Base-by-base conservation (phyloP, 2,888 invertebrate species). In the Scaptomyza polygonia region DNA sequence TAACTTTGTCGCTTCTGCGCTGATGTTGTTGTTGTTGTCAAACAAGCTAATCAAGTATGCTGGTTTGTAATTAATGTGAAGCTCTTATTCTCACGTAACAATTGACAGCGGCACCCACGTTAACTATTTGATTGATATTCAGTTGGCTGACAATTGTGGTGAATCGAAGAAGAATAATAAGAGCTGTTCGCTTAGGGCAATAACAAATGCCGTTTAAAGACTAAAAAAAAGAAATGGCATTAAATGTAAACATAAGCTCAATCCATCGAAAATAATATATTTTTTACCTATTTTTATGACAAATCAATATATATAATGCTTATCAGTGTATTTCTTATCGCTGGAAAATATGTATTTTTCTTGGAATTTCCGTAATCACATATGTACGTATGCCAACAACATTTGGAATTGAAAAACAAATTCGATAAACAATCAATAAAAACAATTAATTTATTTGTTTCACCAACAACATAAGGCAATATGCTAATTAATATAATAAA, bases 301-400 rank as follows among this genome's bases (percentile, higher is more conserved):
- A 48, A n/a, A 8, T 32, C 8, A 4, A 3, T 30, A 12, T 3
- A 34, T 36, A 16, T 30, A n/a, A n/a, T 18, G 21, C 63, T 69
- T 72, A 66, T 70, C 55, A 63, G 44, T 49, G 44, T 16, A 57
- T 30, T 32, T 54, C 53, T 56, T 76, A 74, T 69, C 70, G 36
- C 16, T 16, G 47, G 27, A 45, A 34, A 40, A 39, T 55, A 21
- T 21, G 25, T 11, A 30, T 39, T 16, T 18, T 63, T 30, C 14
- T 18, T 27, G 34, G 39, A 32, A 56, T 44, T 11, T n/a, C 27
- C 27, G 30, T 36, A 47, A 27, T 52, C 45, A 56, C 27, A 62
- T 45, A 39, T 4, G n/a, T n/a, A n/a, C 8, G 49, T 34, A 47
- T 47, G 51, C n/a, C 44, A 51, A 29, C 47, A 47, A 54, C 16